Evolutionary conservation across 2,797 vertebrate genomes (phyloP), one percentile per base, ranked within the genome.

Genomic region (Kryptopterus vitreolus): DNA sequence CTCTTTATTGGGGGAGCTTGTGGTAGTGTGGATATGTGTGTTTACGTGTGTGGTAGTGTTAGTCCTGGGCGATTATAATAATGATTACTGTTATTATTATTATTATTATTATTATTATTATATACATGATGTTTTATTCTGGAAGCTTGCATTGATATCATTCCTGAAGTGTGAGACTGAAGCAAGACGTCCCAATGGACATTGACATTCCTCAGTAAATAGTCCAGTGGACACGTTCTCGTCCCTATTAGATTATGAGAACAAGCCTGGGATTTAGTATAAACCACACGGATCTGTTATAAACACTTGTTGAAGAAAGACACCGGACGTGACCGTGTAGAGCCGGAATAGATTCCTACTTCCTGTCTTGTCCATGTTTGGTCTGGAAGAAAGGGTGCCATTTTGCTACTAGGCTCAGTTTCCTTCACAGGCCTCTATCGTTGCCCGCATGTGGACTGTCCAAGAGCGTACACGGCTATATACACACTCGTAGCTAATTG

Each of bases 371-470:
- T 77, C 84, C 66, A 55, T 76, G 52, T 79, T 79, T 63, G 61
- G 79, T 77, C 77, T 84, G 15, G 65, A 78, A 77, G 59, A 4
- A 84, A 85, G 84, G 81, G 73, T 69, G 85, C 81, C 50, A 55
- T 81, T 81, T 75, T 82, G 69, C 63, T 7, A 38, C n/a, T 43
- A 58, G 33, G 76, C 83, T 89, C 79, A 76, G 70, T 78, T 86
- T 89, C 89, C 89, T 75, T 85, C 72, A 80, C 77, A 58, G 82
- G 76, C 83, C 86, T 89, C 79, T 93, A 88, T 86, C 66, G 35
- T 93, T 92, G 88, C 92, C 83, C 81, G 90, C 86, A 80, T 81
- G 88, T 86, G 50, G 88, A 90, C 79, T 84, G 87, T 72, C 11
- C 82, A 80, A 88, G 86, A 89, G 90, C 86, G 76, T 77, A 33